These are phyloP conservation scores for Cetonia aurata DNA, from an alignment of 2,888 invertebrate species.

Conservation along the genomic window DNA sequence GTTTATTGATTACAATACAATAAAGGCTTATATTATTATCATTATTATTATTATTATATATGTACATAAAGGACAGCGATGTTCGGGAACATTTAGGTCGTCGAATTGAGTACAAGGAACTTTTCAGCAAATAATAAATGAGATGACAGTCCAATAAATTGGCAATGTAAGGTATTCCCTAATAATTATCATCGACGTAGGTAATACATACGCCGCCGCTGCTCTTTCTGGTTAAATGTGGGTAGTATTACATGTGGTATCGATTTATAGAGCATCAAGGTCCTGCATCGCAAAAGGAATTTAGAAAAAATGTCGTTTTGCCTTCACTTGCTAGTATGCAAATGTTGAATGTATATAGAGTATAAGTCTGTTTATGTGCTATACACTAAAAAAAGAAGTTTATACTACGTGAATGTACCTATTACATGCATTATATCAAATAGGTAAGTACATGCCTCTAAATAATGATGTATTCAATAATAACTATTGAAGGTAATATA, in stretches of 20 bases:
- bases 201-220: conserved; percentile 8
- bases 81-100: not conserved
- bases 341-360: too few species aligned
- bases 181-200: conserved; percentile 15
- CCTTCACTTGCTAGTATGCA: not conserved
- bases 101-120: conserved; percentile 3
- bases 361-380: too few species aligned
- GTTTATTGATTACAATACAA: too few species aligned
- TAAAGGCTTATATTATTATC: too few species aligned
- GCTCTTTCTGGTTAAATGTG: conserved; percentile 8
- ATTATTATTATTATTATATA: too few species aligned
- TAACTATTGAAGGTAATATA: too few species aligned
- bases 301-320: conserved; percentile 3
- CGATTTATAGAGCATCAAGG: conserved; percentile 9
- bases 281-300: not conserved
- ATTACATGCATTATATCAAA: too few species aligned
- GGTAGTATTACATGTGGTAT: conserved; percentile 5
- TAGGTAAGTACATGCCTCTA: too few species aligned
- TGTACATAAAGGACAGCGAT: too few species aligned
- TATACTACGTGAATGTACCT: too few species aligned
- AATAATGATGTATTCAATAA: too few species aligned
- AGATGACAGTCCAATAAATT: conserved; percentile 8
- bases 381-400: too few species aligned
- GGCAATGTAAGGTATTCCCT: not conserved
- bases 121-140: conserved; percentile 7